Conservation (phyloP, 2,888 invertebrate species). For the Pristionchus japonicus region DNA sequence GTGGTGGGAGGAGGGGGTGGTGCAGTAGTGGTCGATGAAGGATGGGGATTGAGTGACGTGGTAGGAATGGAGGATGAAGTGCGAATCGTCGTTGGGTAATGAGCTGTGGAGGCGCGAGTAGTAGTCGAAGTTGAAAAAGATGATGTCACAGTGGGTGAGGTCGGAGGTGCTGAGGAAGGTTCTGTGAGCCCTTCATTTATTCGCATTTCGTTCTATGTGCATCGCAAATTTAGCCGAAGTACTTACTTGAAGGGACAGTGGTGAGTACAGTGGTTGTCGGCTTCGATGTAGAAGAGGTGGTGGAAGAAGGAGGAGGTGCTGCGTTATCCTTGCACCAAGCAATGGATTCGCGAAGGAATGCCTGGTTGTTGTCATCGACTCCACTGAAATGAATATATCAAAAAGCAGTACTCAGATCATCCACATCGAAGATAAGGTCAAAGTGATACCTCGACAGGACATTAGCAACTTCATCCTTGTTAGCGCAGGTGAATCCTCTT, state of each 20-base stretch:
- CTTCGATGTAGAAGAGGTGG: neutral
- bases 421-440: neutral
- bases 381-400: neutral
- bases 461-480: neutral
- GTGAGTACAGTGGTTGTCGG: neutral
- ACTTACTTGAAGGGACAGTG: conserved; percentile 12
- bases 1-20: neutral
- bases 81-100: neutral
- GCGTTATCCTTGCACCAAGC: conserved; percentile 21
- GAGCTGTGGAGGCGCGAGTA: neutral
- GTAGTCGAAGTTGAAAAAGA: neutral
- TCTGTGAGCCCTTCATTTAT: too few relatives aligned
- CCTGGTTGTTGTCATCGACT: conserved; percentile 21
- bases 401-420: too few relatives aligned
- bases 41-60: neutral
- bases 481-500: neutral
- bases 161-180: neutral
- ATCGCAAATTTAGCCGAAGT: neutral
- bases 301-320: neutral
- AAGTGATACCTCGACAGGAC: neutral
- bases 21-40: neutral
- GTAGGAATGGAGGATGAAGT: neutral
- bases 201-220: neutral
- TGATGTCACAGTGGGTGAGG: neutral
- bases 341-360: neutral